Base-by-base conservation (phyloP, 2,888 invertebrate genomes). In the Sialis lutaria region DNA sequence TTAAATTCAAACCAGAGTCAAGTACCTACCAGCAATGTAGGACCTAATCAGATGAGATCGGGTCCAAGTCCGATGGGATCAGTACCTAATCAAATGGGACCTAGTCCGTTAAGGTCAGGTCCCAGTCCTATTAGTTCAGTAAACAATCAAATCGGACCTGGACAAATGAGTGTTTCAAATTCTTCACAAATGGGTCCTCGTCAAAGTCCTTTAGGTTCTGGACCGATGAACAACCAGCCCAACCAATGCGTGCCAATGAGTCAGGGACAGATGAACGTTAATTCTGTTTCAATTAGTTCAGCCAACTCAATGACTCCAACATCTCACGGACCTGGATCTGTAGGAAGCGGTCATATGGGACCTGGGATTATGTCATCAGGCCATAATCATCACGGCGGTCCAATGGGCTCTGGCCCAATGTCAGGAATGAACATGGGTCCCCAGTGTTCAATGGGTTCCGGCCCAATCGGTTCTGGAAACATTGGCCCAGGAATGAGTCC, bases 131-230 rank as follows among this genome's bases (percentile, higher is more conserved):
- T 37, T n/a, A 45, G 30, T 37, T 37, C 45, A 4, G 42, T 22
- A 30, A 22, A 30, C 12, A 35, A 42, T 42, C 46, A 39, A 40
- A 46, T 46, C 12, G 47, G 47, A 6, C 47, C 47, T 34, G 42
- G 33, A 35, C 47, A 47, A 47, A 30, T 40, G 13, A 30, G 12
- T n/a, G 40, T 13, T 10, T 32, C 46, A 6, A 12, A n/a, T 31
- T 40, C 46, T 6, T 40, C 39, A 40, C 46, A 46, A 32, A 46
- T 46, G 40, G 40, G 40, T 31, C 40, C 40, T 8, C 10, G 46
- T 13, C 40, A 31, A 12, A 47, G 47, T 35, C 47, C 47, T 22
- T 34, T 47, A 30, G 33, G 33, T 43, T 12, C 32, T 33, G 33
- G 32, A 34, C 34, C 43, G 35, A 33, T 40, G 39, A 45, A 45